phyloP scores from a whole-genome alignment of 2,888 invertebrate genomes.

The Anticlea derivata region DNA sequence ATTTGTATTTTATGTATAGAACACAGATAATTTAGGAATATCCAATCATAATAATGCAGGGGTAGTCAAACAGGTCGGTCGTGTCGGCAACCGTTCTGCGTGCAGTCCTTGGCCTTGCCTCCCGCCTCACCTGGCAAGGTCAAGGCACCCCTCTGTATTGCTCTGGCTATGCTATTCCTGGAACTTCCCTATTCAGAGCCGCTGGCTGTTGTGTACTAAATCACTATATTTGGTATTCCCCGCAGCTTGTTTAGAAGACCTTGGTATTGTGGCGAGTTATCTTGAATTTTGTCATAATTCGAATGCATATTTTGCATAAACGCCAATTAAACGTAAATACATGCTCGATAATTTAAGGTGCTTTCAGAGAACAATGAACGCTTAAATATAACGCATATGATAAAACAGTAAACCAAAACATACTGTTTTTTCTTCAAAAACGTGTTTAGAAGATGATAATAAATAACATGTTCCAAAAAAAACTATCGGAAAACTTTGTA shows the following conservation, averaged over 20 bases:
- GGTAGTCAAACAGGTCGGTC: constrained; percentile 61
- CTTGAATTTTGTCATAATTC: too few relatives aligned
- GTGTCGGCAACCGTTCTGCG: constrained; percentile 69
- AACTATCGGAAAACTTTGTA: too few relatives aligned
- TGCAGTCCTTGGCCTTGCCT: constrained; percentile 46
- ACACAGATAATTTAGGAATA: constrained; percentile 13
- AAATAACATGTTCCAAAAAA: too few relatives aligned
- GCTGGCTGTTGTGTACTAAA: constrained; percentile 30
- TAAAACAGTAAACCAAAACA: too few relatives aligned
- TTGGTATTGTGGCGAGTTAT: background rate
- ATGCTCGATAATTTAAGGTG: background rate
- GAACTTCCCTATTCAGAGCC: constrained; percentile 50
- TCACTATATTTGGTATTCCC: constrained; percentile 31
- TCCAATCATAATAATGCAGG: constrained; percentile 42
- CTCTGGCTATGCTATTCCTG: constrained; percentile 57
- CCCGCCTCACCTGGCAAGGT: constrained; percentile 70
- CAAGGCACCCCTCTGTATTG: constrained; percentile 58
- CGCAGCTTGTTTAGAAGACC: constrained; percentile 1
- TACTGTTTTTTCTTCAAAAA: too few relatives aligned
- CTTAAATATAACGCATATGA: background rate
- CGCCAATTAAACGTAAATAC: too few relatives aligned
- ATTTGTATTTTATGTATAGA: constrained; percentile 11
- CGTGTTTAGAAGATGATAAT: too few relatives aligned
- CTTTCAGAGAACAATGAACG: constrained; percentile 8
- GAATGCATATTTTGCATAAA: too few relatives aligned